Percentiles rank a stretch among this genome's conserved stretches.
Conservation (phyloP, 2,888 invertebrate genomes). For the Heteropelma amictum region DNA sequence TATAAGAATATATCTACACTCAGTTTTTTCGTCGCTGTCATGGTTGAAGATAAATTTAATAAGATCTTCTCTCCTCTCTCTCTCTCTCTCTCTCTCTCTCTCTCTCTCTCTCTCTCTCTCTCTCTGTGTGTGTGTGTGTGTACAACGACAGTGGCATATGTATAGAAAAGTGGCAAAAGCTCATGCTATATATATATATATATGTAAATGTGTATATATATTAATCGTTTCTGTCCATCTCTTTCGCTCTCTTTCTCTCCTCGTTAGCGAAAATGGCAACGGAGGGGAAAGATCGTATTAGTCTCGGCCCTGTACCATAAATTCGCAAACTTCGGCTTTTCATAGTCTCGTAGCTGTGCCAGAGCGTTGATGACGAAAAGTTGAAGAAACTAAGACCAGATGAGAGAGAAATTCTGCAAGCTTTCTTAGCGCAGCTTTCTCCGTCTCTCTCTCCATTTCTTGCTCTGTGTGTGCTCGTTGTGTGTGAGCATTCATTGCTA, state of each 20-base stretch:
- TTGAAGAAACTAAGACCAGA: constrained; percentile 46
- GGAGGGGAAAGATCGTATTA: constrained; percentile 37
- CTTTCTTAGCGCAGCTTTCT: constrained; percentile 4
- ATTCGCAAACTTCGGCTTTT: constrained; percentile 48
- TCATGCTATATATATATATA: constrained; percentile 13
- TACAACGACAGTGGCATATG: neutral
- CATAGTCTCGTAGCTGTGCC: constrained; percentile 20
- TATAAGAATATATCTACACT: constrained; percentile 34
- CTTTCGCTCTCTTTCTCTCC: neutral
- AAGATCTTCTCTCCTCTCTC: constrained; percentile 23
- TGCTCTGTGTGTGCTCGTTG: neutral
- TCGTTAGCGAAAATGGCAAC: constrained; percentile 29
- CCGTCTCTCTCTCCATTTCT: constrained; percentile 13
- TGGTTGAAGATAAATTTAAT: constrained; percentile 47
- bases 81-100: neutral
- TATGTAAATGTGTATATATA: too few relatives aligned
- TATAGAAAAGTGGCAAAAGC: constrained; percentile 24
- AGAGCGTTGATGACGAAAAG: constrained; percentile 47
- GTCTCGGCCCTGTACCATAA: constrained; percentile 38
- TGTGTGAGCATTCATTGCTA: neutral
- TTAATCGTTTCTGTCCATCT: neutral
- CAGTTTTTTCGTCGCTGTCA: constrained; percentile 31
- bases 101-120: neutral
- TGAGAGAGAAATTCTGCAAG: constrained; percentile 5
- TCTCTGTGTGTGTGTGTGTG: neutral